Percentiles rank a stretch among this genome's conserved stretches.
Evolutionary conservation across 2,797 vertebrate genomes (phyloP).

Genomic region (Helarctos malayanus): DNA sequence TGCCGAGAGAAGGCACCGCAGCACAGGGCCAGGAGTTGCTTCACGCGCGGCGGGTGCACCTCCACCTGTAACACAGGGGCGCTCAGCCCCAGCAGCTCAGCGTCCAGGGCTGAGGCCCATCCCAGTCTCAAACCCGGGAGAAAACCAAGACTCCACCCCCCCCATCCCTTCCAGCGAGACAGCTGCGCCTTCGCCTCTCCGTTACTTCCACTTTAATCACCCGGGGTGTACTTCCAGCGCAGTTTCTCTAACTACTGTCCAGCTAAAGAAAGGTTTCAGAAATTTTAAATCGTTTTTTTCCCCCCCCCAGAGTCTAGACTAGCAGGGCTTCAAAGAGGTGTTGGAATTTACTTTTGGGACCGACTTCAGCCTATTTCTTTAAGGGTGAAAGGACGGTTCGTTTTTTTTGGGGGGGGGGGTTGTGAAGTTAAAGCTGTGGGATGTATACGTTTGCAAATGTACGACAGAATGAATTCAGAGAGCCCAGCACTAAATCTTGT

Average conservation of each 20-base stretch:
- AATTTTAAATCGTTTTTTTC: background rate
- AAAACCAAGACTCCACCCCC: background rate
- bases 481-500: background rate
- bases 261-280: background rate
- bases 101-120: background rate
- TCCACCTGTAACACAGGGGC: conserved; percentile 92
- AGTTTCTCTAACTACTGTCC: background rate
- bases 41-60: conserved; percentile 93
- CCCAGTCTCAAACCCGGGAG: background rate
- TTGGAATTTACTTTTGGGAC: background rate
- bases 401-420: background rate
- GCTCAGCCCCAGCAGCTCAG: background rate
- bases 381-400: background rate
- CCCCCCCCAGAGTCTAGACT: background rate
- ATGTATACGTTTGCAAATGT: background rate
- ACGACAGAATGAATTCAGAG: background rate
- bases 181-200: background rate
- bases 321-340: background rate
- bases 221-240: background rate
- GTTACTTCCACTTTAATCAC: background rate
- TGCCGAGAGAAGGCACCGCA: conserved; percentile 93
- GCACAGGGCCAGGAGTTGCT: conserved; percentile 94
- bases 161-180: background rate
- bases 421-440: background rate
- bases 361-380: background rate